These are phyloP conservation scores for Henricia sp. DNA, from an alignment of 53 echinoderm and acorn worm genomes.

Conservation along the genomic window DNA sequence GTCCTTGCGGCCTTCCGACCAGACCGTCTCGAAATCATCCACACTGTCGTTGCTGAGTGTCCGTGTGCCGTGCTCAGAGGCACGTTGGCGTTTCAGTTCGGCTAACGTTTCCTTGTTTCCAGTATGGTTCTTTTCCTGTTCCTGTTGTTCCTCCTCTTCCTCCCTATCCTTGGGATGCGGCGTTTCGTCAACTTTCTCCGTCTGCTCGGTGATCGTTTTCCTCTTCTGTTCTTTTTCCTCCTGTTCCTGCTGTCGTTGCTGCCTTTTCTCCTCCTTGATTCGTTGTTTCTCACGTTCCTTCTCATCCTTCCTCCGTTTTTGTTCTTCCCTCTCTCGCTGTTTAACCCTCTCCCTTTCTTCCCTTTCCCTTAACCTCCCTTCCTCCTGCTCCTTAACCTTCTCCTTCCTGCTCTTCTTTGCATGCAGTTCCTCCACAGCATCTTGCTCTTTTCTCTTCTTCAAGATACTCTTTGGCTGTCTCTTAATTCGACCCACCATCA, in stretches of 20 bases:
- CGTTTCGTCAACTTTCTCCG: slow-evolving; percentile 29
- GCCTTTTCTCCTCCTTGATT: slow-evolving; percentile 69
- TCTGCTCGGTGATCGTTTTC: slow-evolving; percentile 49
- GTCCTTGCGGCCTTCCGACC: slow-evolving; percentile 45
- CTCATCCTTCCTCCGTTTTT: slow-evolving; percentile 45
- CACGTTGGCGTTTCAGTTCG: slow-evolving; percentile 80
- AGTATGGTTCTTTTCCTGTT: slow-evolving; percentile 48
- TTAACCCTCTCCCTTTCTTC: slow-evolving; percentile 81
- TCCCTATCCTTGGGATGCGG: slow-evolving; percentile 44
- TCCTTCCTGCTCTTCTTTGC: slow-evolving; percentile 40
- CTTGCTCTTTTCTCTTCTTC: slow-evolving; percentile 39
- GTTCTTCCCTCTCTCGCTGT: slow-evolving; percentile 51
- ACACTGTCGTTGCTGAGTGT: slow-evolving; percentile 51
- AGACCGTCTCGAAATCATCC: slow-evolving; percentile 12
- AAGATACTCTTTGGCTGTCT: slow-evolving; percentile 53
- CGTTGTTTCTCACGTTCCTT: slow-evolving; percentile 43
- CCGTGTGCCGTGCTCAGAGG: slow-evolving; percentile 49
- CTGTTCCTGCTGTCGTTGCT: slow-evolving; percentile 59
- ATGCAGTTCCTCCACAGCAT: not conserved
- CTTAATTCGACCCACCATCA: not conserved
- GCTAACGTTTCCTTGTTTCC: slow-evolving; percentile 75
- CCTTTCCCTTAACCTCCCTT: slow-evolving; percentile 25
- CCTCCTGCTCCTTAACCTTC: slow-evolving; percentile 37
- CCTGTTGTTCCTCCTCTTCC: slow-evolving; percentile 37
- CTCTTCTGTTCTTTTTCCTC: slow-evolving; percentile 63